phyloP scores from a whole-genome alignment of 2,797 vertebrate genomes.

The Channallabes apus region DNA sequence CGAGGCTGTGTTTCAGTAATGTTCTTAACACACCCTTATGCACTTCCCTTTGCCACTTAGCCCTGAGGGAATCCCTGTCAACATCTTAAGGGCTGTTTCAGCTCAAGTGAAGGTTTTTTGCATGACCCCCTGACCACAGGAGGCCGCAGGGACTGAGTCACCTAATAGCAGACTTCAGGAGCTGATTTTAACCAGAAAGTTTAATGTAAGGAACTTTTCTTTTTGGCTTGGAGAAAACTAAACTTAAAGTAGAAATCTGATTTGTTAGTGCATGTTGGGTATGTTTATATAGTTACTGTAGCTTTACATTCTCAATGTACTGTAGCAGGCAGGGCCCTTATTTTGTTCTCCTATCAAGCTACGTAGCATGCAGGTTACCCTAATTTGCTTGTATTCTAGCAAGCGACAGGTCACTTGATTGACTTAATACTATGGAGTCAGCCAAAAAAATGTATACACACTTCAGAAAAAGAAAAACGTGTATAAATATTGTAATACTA shows the following conservation, averaged over 20 bases:
- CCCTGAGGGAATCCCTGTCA: slow-evolving; percentile 6
- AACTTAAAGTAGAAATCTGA: not conserved
- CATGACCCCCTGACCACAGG: slow-evolving; percentile 8
- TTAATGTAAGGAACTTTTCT: not conserved
- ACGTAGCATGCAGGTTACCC: not conserved
- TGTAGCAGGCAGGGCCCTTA: not conserved
- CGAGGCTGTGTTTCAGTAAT: not conserved
- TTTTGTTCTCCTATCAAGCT: not conserved
- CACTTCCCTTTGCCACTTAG: slow-evolving; percentile 22
- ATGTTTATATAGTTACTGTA: not conserved
- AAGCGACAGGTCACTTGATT: not conserved
- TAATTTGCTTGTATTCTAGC: not conserved
- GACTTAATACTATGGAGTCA: no score
- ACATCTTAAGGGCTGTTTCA: slow-evolving; percentile 10
- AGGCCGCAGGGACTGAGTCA: not conserved
- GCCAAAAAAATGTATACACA: not conserved
- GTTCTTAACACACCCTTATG: slow-evolving; percentile 15
- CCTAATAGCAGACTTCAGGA: not conserved
- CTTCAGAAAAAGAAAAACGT: no score
- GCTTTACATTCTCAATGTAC: not conserved
- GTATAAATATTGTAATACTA: no score
- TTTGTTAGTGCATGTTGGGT: not conserved
- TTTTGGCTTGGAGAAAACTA: not conserved
- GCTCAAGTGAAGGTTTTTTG: slow-evolving; percentile 5
- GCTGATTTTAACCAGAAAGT: not conserved